Conservation (phyloP, 2,888 invertebrate species). For the Morpho deidamia region DNA sequence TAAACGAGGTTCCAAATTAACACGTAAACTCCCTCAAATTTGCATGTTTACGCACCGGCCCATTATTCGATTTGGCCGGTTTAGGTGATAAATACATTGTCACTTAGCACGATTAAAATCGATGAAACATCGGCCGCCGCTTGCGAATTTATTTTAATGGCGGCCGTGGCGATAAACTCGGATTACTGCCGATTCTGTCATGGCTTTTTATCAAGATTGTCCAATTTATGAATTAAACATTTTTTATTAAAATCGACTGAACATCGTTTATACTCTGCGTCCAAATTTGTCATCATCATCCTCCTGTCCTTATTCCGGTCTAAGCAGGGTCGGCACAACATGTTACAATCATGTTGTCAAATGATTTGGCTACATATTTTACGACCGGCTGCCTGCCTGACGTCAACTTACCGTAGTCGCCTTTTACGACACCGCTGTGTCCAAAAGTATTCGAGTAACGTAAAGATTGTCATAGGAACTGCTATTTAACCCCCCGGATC, state of each 20-base stretch:
- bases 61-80: slow-evolving; percentile 39
- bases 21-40: slow-evolving; percentile 32
- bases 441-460: too few relatives aligned
- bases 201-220: slow-evolving; percentile 19
- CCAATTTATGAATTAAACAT: slow-evolving; percentile 4
- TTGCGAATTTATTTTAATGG: slow-evolving; percentile 23
- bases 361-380: too few relatives aligned
- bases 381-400: too few relatives aligned
- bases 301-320: too few relatives aligned
- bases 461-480: too few relatives aligned
- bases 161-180: slow-evolving; percentile 17
- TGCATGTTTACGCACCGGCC: slow-evolving; percentile 35
- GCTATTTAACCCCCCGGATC: too few relatives aligned
- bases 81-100: slow-evolving; percentile 60
- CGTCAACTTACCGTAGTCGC: too few relatives aligned
- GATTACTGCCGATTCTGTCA: slow-evolving; percentile 15
- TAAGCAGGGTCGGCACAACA: too few relatives aligned
- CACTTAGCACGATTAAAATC: slow-evolving; percentile 66
- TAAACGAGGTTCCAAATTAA: slow-evolving; percentile 36
- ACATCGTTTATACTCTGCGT: too few relatives aligned
- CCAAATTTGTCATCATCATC: too few relatives aligned
- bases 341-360: too few relatives aligned
- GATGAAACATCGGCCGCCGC: slow-evolving; percentile 32
- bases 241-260: slow-evolving; percentile 8
- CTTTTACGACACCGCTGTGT: too few relatives aligned